Evolutionary conservation across 2,888 invertebrate species (phyloP).

Genomic region (Bhutanitis thaidina): DNA sequence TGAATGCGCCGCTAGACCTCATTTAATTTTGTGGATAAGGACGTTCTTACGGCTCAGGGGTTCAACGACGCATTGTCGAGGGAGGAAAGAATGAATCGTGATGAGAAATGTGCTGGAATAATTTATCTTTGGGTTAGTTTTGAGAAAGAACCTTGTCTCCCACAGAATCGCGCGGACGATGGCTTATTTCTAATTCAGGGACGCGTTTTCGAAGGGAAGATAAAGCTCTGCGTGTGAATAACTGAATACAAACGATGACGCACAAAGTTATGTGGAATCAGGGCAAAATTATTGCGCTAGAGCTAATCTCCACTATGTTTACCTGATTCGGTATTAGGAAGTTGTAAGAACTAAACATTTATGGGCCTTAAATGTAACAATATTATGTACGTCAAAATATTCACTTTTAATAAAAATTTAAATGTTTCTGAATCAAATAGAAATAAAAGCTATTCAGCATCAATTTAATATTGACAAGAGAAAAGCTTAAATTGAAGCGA

Average conservation of each 20-base stretch:
- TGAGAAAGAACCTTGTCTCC: slow-evolving; percentile 57
- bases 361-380: no score
- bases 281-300: slow-evolving; percentile 38
- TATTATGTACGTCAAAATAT: no score
- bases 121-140: slow-evolving; percentile 70
- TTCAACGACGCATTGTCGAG: slow-evolving; percentile 64
- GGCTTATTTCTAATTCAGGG: slow-evolving; percentile 66
- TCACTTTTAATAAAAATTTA: no score
- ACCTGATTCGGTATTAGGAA: neutral
- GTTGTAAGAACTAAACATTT: no score
- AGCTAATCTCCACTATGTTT: slow-evolving; percentile 29
- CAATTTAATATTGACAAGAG: slow-evolving; percentile 46
- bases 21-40: slow-evolving; percentile 67
- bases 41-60: slow-evolving; percentile 61
- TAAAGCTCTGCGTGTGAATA: slow-evolving; percentile 56
- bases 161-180: slow-evolving; percentile 51
- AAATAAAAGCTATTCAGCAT: neutral
- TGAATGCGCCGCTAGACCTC: slow-evolving; percentile 51
- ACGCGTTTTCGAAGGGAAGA: slow-evolving; percentile 55
- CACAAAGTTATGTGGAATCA: slow-evolving; percentile 35
- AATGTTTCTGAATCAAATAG: no score
- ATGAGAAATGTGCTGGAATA: slow-evolving; percentile 72
- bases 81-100: slow-evolving; percentile 64
- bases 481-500: slow-evolving; percentile 70
- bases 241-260: slow-evolving; percentile 62